Base-by-base conservation (phyloP, 2,888 invertebrate species). In the Urechis unicinctus region DNA sequence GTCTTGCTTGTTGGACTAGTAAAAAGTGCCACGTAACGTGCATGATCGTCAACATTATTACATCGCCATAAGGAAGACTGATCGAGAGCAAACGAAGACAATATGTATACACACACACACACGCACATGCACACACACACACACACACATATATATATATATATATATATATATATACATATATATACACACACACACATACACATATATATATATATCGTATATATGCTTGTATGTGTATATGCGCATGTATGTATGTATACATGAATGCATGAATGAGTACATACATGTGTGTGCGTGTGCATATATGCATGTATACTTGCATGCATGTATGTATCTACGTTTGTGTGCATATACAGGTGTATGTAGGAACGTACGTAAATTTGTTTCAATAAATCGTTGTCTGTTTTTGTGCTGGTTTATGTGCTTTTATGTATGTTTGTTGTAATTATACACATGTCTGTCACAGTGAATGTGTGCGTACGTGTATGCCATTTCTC, bases 221-320 rank as follows among this genome's bases (percentile, higher is more conserved):
- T 42, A 9, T 42, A 24, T 31, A 28, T 50, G 36, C 36, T 22
- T 50, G 21, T 50, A 9, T 50, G 41, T 52, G 24, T 25, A 21
- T 52, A 22, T 52, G 21, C 50, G 25, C 31, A 51, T 49, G 25
- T 45, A 50, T 50, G 26, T 41, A 53, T 53, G 44, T 22, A 52
- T 25, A 52, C 29, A 52, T 25, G 28, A 24, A 52, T 48, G 25
- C 29, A 52, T 25, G 44, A 24, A 52, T 44, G 44, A 24, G 44
- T 44, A 25, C 29, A 52, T 26, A 26, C 21, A 47, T 44, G 26
- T 24, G 26, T 49, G 26, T 21, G 26, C 17, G 26, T 30, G 44
- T 52, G 26, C 26, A 52, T 45, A 45, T 25, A n/a, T 52, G n/a
- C 21, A 50, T 52, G n/a, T 1, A 50, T 45, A 1, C 26, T 21